Percentiles rank a stretch among this genome's conserved stretches.
Conservation (phyloP, 37 sponge, comb jelly and placozoan genomes). For the Beroe ovata region DNA sequence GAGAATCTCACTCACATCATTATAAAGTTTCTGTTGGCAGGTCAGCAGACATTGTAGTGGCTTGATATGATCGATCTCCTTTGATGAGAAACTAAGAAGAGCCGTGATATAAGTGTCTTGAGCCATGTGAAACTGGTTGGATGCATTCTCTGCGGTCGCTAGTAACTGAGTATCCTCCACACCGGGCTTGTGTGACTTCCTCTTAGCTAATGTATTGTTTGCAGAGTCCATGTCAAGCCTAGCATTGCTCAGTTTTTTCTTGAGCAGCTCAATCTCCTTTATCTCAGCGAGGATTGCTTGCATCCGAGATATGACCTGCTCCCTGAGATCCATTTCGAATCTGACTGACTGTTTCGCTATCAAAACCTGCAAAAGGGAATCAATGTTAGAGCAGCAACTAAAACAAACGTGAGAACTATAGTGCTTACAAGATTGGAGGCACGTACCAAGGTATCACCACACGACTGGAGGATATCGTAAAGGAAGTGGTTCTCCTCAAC, state of each 20-base stretch:
- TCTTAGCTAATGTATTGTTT: background rate
- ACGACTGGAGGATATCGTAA: background rate
- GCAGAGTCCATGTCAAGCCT: conserved; percentile 48
- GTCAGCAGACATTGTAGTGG: conserved; percentile 43
- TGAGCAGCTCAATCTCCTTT: conserved; percentile 34
- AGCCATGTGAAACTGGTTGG: conserved; percentile 62
- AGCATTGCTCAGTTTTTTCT: conserved; percentile 24
- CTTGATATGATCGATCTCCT: conserved; percentile 36
- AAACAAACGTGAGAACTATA: too few species aligned
- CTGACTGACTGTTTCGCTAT: conserved; percentile 53
- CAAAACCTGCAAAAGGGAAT: conserved; percentile 13
- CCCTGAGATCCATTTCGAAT: conserved; percentile 7
- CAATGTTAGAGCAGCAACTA: too few species aligned
- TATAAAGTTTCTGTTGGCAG: conserved; percentile 25
- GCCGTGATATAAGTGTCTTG: conserved; percentile 66
- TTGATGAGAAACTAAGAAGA: conserved; percentile 20
- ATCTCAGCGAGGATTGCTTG: conserved; percentile 18
- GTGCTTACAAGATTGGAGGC: too few species aligned
- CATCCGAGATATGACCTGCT: conserved; percentile 51
- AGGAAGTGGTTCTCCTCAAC: conserved; percentile 63
- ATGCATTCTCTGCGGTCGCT: background rate
- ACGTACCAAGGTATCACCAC: conserved; percentile 54
- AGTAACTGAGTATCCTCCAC: conserved; percentile 17
- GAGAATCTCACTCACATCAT: conserved; percentile 10
- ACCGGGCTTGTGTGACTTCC: conserved; percentile 14